Evolutionary conservation across 1,140 invertebrate species (phyloP).

Genomic region (Sycophila sp.): DNA sequence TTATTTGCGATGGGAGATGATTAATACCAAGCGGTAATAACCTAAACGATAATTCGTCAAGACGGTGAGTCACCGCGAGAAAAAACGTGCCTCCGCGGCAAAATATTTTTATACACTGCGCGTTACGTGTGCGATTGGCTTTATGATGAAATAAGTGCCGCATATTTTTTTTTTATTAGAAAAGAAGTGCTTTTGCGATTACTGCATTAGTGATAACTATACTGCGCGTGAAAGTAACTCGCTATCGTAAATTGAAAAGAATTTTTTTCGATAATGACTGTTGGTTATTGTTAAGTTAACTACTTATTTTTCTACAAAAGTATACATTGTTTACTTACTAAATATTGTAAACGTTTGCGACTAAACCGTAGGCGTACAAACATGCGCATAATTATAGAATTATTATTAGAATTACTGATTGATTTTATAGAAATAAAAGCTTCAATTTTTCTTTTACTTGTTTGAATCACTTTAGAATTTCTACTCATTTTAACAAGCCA

Average conservation of each 20-base stretch:
- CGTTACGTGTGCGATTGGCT: neutral
- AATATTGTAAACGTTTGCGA: neutral
- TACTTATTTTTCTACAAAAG: neutral
- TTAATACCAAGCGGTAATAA: neutral
- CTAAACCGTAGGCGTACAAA: neutral
- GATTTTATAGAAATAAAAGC: no score
- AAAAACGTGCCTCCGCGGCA: neutral
- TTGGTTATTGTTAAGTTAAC: neutral
- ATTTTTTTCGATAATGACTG: neutral
- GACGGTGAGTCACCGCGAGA: neutral
- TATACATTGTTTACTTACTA: neutral
- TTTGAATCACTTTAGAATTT: no score
- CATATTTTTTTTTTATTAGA: neutral
- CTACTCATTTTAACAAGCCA: no score
- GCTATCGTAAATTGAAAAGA: neutral
- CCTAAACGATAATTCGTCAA: neutral
- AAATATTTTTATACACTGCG: neutral
- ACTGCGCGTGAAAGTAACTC: no score
- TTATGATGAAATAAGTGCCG: neutral
- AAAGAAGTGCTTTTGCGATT: neutral
- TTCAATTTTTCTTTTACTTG: no score
- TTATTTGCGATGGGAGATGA: no score
- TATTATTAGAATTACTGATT: no score
- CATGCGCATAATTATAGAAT: no score
- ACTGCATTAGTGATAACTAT: no score